Percentiles rank a stretch among this genome's conserved stretches.
These are phyloP conservation scores for Pandion haliaetus DNA, from an alignment of 2,113 vertebrate genomes.

Conservation along the genomic window DNA sequence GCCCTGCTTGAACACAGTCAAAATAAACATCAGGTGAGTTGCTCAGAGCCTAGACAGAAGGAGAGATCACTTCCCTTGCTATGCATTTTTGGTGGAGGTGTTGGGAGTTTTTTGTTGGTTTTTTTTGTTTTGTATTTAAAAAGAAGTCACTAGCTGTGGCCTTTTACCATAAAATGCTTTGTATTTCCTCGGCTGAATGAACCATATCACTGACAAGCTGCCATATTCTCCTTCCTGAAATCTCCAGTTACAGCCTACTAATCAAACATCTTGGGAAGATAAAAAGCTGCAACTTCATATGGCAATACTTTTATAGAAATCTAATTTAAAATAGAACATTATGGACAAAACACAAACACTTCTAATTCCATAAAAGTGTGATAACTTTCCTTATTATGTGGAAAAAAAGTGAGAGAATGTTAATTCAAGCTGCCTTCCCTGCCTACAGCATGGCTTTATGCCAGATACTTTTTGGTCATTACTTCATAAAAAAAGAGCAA, in stretches of 20 bases:
- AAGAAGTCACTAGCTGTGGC: background rate
- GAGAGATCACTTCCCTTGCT: background rate
- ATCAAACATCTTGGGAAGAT: background rate
- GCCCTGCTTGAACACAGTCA: background rate
- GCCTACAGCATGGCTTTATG: background rate
- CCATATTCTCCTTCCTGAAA: background rate
- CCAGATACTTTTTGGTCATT: background rate
- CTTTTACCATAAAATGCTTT: background rate
- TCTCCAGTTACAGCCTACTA: background rate
- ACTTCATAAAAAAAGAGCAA: background rate
- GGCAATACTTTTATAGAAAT: background rate
- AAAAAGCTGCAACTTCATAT: background rate
- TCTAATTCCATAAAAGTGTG: background rate
- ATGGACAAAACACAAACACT: background rate
- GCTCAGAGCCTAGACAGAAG: background rate
- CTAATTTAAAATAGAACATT: background rate
- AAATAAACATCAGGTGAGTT: background rate
- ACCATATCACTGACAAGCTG: background rate
- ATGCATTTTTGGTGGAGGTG: background rate
- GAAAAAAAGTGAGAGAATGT: background rate
- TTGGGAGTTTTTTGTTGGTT: no score
- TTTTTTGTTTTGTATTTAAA: background rate
- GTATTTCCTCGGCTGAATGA: background rate
- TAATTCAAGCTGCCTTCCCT: background rate
- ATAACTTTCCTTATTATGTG: background rate